Conservation (phyloP, 2,888 invertebrate genomes). For the Chymomyza caudatula region DNA sequence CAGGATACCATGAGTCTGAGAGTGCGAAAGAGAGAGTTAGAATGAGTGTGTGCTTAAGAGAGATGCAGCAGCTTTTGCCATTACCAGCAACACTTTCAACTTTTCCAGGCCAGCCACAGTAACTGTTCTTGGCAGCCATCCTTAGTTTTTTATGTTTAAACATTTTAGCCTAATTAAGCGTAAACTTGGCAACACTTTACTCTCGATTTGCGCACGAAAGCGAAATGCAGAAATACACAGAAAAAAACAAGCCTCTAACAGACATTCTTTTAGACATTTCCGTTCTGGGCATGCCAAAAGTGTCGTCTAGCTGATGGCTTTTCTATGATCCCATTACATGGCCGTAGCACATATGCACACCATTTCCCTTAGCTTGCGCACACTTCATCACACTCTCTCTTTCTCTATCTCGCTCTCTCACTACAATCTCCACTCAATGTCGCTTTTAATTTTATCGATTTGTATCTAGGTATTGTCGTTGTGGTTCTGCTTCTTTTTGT, state of each 20-base stretch:
- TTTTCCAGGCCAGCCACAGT: not conserved
- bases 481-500: constrained; percentile 13
- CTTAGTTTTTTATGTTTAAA: constrained; percentile 2
- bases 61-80: not conserved
- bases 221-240: not conserved
- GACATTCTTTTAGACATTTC: constrained; percentile 5
- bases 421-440: too few species aligned
- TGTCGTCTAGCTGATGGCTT: constrained; percentile 28
- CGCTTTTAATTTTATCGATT: constrained; percentile 63
- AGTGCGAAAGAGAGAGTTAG: not conserved
- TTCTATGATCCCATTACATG: constrained; percentile 34
- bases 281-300: constrained; percentile 12
- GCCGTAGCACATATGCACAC: not conserved
- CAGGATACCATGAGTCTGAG: not conserved
- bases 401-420: too few species aligned
- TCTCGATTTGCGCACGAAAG: constrained; percentile 10
- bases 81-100: constrained; percentile 8
- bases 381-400: not conserved
- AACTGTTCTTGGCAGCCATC: not conserved
- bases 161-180: constrained; percentile 68
- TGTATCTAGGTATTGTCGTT: constrained; percentile 35
- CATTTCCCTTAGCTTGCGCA: not conserved
- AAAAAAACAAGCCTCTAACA: constrained; percentile 3
- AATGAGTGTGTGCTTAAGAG: not conserved
- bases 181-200: constrained; percentile 65